A percentile compares a stretch with the other conserved stretches of the same genome.
Evolutionary conservation across 2,113 vertebrate genomes (phyloP).

Genomic region (Syngnathus typhle): DNA sequence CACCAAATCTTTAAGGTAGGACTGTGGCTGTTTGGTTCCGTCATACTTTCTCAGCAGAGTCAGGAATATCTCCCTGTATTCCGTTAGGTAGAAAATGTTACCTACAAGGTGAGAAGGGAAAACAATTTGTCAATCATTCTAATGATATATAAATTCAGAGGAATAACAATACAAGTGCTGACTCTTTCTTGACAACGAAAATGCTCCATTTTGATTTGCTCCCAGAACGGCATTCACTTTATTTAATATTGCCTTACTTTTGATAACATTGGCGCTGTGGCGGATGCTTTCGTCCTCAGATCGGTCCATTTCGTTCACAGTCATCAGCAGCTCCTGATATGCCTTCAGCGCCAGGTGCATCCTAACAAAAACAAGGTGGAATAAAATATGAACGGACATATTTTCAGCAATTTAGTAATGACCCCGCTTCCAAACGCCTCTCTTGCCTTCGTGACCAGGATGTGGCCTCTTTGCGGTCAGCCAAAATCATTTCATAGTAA

Average conservation of each 20-base stretch:
- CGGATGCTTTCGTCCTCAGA: constrained; percentile 77
- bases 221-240: background rate
- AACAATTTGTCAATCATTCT: too few species aligned
- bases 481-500: constrained; percentile 96
- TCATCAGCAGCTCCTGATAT: constrained; percentile 89
- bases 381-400: background rate
- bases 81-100: constrained; percentile 98
- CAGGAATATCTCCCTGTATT: constrained; percentile 92
- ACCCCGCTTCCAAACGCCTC: background rate
- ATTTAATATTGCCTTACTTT: constrained; percentile 69
- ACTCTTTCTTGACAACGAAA: background rate
- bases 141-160: background rate
- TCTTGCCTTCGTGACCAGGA: constrained; percentile 89
- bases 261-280: constrained; percentile 85
- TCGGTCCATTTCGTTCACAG: constrained; percentile 88
- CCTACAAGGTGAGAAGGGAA: constrained; percentile 61
- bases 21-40: constrained; percentile 80
- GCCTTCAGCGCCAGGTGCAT: constrained; percentile 95
- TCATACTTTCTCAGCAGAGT: constrained; percentile 88
- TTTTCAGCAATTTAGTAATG: background rate
- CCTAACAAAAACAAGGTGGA: constrained; percentile 57
- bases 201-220: background rate
- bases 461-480: constrained; percentile 82
- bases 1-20: constrained; percentile 86
- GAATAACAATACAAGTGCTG: background rate